Base-by-base conservation (phyloP, 2,888 invertebrate species). In the Mongoloraphidia duomilia region DNA sequence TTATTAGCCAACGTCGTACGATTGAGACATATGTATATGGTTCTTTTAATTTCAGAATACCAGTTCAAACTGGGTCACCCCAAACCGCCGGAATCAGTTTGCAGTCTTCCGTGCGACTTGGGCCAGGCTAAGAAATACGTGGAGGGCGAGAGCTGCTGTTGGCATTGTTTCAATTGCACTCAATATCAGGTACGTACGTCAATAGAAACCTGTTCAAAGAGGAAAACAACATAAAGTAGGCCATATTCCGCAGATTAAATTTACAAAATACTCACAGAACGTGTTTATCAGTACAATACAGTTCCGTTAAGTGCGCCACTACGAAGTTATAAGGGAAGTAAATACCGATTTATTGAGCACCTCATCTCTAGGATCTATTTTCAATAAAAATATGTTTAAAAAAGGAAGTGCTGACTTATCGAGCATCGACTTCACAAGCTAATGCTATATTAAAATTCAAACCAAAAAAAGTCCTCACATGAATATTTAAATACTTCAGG, bases 91-190 rank as follows among this genome's bases (percentile, higher is more conserved):
- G 83, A 84, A 62, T 93, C 92, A 5, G 88, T 92, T 43, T 95
- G 94, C 73, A 90, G 90, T 66, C 76, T 86, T 54, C 87, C 89
- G 52, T 95, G 95, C 64, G 82, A 82, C 59, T 73, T 79, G 50
- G 92, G 91, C 1, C 91, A 94, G 68, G 92, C 91, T 52, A 91
- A 89, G 71, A 86, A 88, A 66, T 90, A 90, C 67, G 85, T 91
- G 42, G 91, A 91, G 65, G 92, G 91, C 0, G 91, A 92, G 67
- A 87, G 85, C 65, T 92, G 92, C 67, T 93, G 92, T 66, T 93
- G 92, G 91, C 90, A 90, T 65, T 93, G 92, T 69, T 85, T 86
- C 71, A 86, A 87, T 66, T 92, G 94, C 67, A 80, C 85, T 43
- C 82, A 82, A 62, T 90, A 89, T 70, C 86, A 91, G 80, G 85